A percentile compares a stretch with the other conserved stretches of the same genome.
Conservation (phyloP, 1,140 invertebrate genomes). For the honey bee (Apis mellifera) region Amel_HAv3.1 CM009942.2:4245501-4246000, state of each 20-base stretch:
- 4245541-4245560: not conserved
- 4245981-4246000: too few species aligned
- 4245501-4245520: too few species aligned
- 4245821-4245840: constrained; percentile 60
- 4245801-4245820: constrained; percentile 71
- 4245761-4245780: constrained; percentile 58
- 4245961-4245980: too few species aligned
- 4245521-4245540: too few species aligned
- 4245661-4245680: not conserved
- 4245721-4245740: not conserved
- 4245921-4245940: too few species aligned
- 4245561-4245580: not conserved
- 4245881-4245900: constrained; percentile 5
- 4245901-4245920: not conserved
- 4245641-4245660: not conserved
- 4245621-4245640: not conserved
- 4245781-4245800: constrained; percentile 52
- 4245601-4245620: not conserved
- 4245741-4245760: constrained; percentile 7
- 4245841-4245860: constrained; percentile 26
- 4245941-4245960: too few species aligned
- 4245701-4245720: not conserved
- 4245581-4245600: not conserved
- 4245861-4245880: constrained; percentile 56
- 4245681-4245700: not conserved